Evolutionary conservation across 2,888 invertebrate species (phyloP), one percentile per base, ranked within the genome.

Genomic region (Mesopsocus fuscifrons): DNA sequence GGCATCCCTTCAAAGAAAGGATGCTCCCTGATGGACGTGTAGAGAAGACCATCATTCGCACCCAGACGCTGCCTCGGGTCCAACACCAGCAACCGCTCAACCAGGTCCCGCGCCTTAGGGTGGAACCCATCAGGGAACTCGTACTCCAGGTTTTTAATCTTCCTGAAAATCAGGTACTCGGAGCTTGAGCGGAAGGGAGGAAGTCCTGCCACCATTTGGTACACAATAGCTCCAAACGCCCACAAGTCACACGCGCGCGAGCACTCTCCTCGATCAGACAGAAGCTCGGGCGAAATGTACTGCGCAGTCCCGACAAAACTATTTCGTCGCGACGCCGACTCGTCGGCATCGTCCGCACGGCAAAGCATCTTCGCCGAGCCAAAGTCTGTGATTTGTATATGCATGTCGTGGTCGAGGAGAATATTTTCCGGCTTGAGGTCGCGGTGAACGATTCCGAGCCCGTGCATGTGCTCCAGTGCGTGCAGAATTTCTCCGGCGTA

Each of bases 391-490:
- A 98, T 82, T 55, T 88, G 71, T 50, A 95, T 79, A 64, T 99
- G 97, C 83, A 95, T 94, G 53, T 83, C 77, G 59, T 89, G 88
- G 63, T 85, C 87, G 51, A 99, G 66, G 41, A 99, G 69, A 53
- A 98, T 89, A 65, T 99, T 98, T 64, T 98, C 92, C 4, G 98
- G 98, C 60, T 98, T 98, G 52, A 98, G 68, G 63, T 98, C 97
- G 46, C 94, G 76, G 64, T 97, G 97, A 54, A 95, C 81, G 49
- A 97, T 82, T 49, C 80, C 79, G 52, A 83, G 72, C 32, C 74
- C 71, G 58, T 92, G 91, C 61, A 97, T 75, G 56, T 87, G 80
- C 63, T 94, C 91, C 54, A 97, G 68, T 15, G 94, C 97, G 52
- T 81, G 66, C 43, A 95, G 67, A 52, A 97, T 72, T 66, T 99